phyloP scores from a whole-genome alignment of 2,888 invertebrate genomes.

The Sinotaia quadrata region DNA sequence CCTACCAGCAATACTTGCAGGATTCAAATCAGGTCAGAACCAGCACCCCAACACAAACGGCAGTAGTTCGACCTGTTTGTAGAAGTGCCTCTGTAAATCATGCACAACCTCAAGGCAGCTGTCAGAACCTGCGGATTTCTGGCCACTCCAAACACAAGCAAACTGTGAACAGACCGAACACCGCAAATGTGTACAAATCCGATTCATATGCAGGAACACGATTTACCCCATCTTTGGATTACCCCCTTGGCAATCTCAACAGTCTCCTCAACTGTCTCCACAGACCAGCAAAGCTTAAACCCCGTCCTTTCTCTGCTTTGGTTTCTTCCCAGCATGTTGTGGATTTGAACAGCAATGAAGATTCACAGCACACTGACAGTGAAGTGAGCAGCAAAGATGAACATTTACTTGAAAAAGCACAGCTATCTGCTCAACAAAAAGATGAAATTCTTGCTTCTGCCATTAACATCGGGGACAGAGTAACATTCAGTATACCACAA shows the following conservation, averaged over 20 bases:
- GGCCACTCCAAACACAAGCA: background rate
- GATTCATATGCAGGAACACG: constrained; percentile 43
- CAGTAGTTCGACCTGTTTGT: constrained; percentile 22
- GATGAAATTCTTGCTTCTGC: constrained; percentile 49
- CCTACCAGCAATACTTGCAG: too few species aligned
- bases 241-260: constrained; percentile 34
- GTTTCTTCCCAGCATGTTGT: background rate
- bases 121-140: background rate
- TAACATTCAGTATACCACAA: constrained; percentile 52
- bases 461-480: constrained; percentile 57
- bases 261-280: background rate
- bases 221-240: constrained; percentile 46
- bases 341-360: background rate
- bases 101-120: background rate
- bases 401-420: constrained; percentile 34
- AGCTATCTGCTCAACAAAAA: constrained; percentile 46
- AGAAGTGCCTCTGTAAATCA: constrained; percentile 32
- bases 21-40: background rate
- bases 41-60: constrained; percentile 7
- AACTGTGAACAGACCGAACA: background rate
- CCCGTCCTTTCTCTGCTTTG: constrained; percentile 20
- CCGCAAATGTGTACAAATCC: constrained; percentile 29
- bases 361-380: background rate
- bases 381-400: constrained; percentile 19
- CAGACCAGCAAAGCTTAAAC: background rate